Conservation (phyloP, 2,797 vertebrate genomes). For the Tangara arthus region DNA sequence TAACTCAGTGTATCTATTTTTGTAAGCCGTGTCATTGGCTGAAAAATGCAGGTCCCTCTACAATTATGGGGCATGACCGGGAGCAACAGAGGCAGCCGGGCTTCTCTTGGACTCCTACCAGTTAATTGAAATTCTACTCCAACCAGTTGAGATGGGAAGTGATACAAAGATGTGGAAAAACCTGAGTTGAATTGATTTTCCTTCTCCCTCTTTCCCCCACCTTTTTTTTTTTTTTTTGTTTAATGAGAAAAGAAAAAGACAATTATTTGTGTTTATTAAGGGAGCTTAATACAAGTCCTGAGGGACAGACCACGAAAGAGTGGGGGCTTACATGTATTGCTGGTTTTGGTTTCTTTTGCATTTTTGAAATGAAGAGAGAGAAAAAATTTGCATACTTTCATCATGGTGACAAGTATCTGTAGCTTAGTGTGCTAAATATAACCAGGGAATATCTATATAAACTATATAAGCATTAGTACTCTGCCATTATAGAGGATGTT, state of each 20-base stretch:
- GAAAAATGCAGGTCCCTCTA: slow-evolving; percentile 72
- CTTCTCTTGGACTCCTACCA: slow-evolving; percentile 56
- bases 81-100: slow-evolving; percentile 54
- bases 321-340: background rate
- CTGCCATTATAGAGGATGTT: background rate
- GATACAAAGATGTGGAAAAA: slow-evolving; percentile 74
- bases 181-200: slow-evolving; percentile 66
- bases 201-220: background rate
- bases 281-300: slow-evolving; percentile 46
- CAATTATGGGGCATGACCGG: slow-evolving; percentile 70
- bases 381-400: background rate
- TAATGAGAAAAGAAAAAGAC: slow-evolving; percentile 31
- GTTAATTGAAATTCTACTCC: slow-evolving; percentile 72
- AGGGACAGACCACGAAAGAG: background rate
- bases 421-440: background rate
- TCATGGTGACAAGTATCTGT: background rate
- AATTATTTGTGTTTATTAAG: slow-evolving; percentile 59
- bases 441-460: background rate
- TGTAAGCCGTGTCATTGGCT: slow-evolving; percentile 73
- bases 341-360: background rate
- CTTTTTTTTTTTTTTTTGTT: background rate
- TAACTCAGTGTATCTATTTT: slow-evolving; percentile 70
- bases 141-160: slow-evolving; percentile 71
- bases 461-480: background rate
- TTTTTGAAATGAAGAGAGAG: background rate